Base-by-base conservation (phyloP, 1,140 invertebrate species). In the Cherax quadricarinatus region DNA sequence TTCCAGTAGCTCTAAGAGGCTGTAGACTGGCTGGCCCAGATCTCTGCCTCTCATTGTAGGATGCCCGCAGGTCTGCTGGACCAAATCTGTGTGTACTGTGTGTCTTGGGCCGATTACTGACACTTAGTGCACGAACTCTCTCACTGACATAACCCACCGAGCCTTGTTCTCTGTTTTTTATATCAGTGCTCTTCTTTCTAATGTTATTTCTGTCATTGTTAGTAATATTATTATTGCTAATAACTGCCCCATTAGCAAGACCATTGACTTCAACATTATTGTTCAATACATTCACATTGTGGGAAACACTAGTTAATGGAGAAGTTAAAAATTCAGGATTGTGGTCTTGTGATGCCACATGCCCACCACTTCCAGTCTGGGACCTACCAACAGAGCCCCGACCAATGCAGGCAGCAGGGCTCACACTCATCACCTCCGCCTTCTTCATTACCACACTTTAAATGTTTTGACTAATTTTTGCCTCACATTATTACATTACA, bases 41-140 rank as follows among this genome's bases (percentile, higher is more conserved):
- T 18, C 91, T 79, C 86, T 93, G 91, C 16, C 93, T 93, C 90
- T 94, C 94, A 84, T 94, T 94, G 86, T 94, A 94, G 6, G 94
- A 94, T 30, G 94, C 93, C 51, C 94, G 82, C 12, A 93, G 87
- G 73, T 94, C 93, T 62, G 94, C 89, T 14, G 94, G 82, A 16
- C 94, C 94, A 92, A 94, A 94, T 66, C 89, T 92, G 78, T 92
- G 86, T 66, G 62, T 62, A 7, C 62, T 53, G 51, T 49, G 30
- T 9, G 86, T 62, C 91, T 84, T 75, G 24, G 79, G 70, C 66
- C 91, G 62, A 66, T 92, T 88, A 66, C 91, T 92, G 30, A 92
- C 86, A 82, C 91, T 92, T 16, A 92, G 79, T 3, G 91, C 91
- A 75, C 91, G 79, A 60, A 92, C 91, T 48, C 91, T 80, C 73